phyloP scores from a whole-genome alignment of 2,113 vertebrate genomes.

The Syngnathus floridae region DNA sequence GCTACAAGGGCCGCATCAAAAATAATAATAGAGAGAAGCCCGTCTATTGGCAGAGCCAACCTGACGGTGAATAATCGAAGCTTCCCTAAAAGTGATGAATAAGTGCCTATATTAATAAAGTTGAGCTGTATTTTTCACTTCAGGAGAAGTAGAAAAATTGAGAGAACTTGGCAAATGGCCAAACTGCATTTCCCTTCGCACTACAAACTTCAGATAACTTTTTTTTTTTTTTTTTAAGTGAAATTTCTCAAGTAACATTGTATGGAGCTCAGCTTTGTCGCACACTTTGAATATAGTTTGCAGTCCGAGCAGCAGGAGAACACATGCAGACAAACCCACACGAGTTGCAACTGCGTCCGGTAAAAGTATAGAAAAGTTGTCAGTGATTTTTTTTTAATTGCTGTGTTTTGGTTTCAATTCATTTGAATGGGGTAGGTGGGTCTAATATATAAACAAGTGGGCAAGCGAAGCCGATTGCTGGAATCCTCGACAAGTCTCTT shows the following conservation, averaged over 20 bases:
- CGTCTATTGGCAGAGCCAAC: not conserved
- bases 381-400: no score
- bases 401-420: no score
- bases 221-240: not conserved
- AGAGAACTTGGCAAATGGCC: not conserved
- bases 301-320: not conserved
- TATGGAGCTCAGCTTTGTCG: not conserved
- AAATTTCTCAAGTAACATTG: not conserved
- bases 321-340: not conserved
- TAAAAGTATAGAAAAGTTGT: no score
- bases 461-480: not conserved
- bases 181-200: not conserved
- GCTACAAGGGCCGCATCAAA: not conserved
- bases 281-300: no score
- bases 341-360: not conserved
- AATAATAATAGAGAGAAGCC: not conserved
- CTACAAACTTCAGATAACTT: not conserved
- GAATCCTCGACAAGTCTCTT: not conserved
- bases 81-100: not conserved
- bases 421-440: no score
- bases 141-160: not conserved
- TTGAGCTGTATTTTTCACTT: not conserved
- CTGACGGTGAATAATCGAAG: not conserved
- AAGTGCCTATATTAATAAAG: not conserved
- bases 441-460: not conserved